These are phyloP conservation scores for Polia nebulosa DNA, from an alignment of 2,888 invertebrate genomes.

Conservation along the genomic window DNA sequence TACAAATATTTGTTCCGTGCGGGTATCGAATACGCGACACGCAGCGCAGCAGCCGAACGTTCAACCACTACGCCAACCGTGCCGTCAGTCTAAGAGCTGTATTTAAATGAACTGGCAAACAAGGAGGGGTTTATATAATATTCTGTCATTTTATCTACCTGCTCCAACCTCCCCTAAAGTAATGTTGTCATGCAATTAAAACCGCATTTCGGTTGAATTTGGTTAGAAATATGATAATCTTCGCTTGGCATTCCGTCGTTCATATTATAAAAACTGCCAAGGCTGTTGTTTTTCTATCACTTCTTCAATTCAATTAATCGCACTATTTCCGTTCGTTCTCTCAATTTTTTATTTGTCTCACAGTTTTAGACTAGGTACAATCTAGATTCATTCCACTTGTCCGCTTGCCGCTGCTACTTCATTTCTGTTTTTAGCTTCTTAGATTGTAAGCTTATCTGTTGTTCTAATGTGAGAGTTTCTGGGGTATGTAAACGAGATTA, in stretches of 20 bases:
- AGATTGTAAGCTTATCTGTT: slow-evolving; percentile 42
- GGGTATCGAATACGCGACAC: too few species aligned
- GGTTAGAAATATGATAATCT: slow-evolving; percentile 31
- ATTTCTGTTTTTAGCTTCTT: slow-evolving; percentile 42
- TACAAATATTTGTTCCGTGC: too few species aligned
- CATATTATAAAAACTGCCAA: slow-evolving; percentile 45
- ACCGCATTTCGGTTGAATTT: slow-evolving; percentile 23
- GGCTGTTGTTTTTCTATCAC: slow-evolving; percentile 48
- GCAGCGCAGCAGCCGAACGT: too few species aligned
- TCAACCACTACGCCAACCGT: too few species aligned
- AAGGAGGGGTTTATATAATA: neutral
- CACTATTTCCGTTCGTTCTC: slow-evolving; percentile 29
- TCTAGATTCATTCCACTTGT: slow-evolving; percentile 8
- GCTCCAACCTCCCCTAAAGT: neutral
- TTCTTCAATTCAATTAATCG: slow-evolving; percentile 27
- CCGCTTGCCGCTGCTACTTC: slow-evolving; percentile 3
- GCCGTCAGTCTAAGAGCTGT: too few species aligned
- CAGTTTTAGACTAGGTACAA: slow-evolving; percentile 2
- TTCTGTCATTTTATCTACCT: slow-evolving; percentile 15
- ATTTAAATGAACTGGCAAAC: neutral
- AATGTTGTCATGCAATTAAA: slow-evolving; percentile 28
- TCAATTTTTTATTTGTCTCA: slow-evolving; percentile 20
- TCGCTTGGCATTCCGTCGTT: slow-evolving; percentile 30
- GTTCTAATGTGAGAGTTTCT: slow-evolving; percentile 23
- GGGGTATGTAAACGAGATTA: slow-evolving; percentile 26